phyloP scores from a whole-genome alignment of 2,888 invertebrate species.

The Spilarctia lutea region DNA sequence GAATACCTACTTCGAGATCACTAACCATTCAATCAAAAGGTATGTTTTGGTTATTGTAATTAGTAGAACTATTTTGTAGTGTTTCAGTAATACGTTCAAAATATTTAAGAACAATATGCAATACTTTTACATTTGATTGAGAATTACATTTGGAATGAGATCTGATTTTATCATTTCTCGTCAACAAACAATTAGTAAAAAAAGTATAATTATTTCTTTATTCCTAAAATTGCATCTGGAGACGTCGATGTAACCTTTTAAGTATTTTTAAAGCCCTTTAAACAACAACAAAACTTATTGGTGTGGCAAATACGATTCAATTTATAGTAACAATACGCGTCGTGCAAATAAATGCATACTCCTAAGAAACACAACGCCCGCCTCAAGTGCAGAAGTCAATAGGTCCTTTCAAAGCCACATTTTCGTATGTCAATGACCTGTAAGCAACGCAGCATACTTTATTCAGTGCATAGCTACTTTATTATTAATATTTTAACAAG shows the following conservation, averaged over 20 bases:
- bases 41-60: neutral
- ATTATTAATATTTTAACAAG: conserved; percentile 51
- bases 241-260: neutral
- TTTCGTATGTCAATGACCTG: conserved; percentile 47
- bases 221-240: neutral
- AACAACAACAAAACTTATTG: neutral
- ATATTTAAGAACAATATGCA: neutral
- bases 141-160: neutral
- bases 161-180: neutral
- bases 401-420: conserved; percentile 33
- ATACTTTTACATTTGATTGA: no score
- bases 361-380: neutral
- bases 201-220: neutral
- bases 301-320: neutral
- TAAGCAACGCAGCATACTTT: conserved; percentile 31
- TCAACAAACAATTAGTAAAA: neutral
- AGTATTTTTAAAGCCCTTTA: neutral
- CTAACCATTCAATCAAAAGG: neutral
- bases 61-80: neutral
- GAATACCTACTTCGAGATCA: no score
- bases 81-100: no score
- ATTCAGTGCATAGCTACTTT: conserved; percentile 42
- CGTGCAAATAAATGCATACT: neutral
- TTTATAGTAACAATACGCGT: neutral
- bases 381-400: conserved; percentile 28